phyloP scores from a whole-genome alignment of 2,888 invertebrate species.

The Linnaemya vulpina region DNA sequence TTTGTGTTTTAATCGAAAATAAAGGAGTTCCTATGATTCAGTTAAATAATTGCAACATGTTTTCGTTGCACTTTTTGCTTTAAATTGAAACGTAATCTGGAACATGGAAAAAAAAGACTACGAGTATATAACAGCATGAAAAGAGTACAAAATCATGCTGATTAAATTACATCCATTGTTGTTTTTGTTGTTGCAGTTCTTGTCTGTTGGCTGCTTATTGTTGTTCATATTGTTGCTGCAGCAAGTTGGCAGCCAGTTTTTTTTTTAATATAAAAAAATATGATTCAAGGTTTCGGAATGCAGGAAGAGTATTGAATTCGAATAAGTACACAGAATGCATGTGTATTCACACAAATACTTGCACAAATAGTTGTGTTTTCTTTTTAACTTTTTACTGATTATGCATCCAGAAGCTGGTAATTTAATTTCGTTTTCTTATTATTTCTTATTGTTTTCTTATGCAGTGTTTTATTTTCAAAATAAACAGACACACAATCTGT shows the following conservation, averaged over 20 bases:
- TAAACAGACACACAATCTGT: not conserved
- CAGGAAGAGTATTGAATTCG: conserved; percentile 83
- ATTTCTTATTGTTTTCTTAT: conserved; percentile 42
- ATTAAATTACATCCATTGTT: conserved; percentile 66
- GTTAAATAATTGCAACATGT: conserved; percentile 66
- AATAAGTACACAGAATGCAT: conserved; percentile 55
- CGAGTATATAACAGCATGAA: conserved; percentile 9
- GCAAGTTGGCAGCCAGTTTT: conserved; percentile 42
- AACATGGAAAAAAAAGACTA: conserved; percentile 29
- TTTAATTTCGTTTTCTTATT: conserved; percentile 32
- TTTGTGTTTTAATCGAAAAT: conserved; percentile 45
- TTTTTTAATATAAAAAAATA: conserved; percentile 75
- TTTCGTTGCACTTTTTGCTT: conserved; percentile 27
- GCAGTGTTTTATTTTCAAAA: conserved; percentile 47
- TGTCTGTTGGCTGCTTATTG: conserved; percentile 27
- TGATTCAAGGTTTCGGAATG: conserved; percentile 84
- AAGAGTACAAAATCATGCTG: conserved; percentile 63
- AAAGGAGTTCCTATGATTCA: conserved; percentile 43
- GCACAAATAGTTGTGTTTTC: not conserved
- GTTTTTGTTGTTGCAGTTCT: conserved; percentile 53
- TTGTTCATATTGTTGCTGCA: conserved; percentile 19
- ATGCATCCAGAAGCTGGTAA: conserved; percentile 38
- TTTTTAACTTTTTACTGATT: conserved; percentile 26
- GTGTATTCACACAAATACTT: not conserved
- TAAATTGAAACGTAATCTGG: conserved; percentile 64